phyloP scores from a whole-genome alignment of 2,888 invertebrate species.

The Amphipyra berbera region DNA sequence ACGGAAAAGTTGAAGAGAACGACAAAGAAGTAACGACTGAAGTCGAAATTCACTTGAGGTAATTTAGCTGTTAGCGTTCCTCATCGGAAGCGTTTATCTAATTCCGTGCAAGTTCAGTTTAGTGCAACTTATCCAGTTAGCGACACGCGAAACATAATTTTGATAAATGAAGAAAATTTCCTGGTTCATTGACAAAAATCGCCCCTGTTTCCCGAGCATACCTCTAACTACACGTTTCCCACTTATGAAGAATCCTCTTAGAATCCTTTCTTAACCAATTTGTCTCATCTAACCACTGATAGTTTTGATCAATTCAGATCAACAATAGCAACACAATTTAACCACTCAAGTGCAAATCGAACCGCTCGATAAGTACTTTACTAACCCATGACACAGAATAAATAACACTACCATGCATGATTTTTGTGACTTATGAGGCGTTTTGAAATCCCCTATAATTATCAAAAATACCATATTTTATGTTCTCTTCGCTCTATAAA shows the following conservation, averaged over 20 bases:
- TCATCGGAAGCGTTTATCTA: conserved; percentile 57
- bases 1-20: conserved; percentile 69
- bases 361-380: conserved; percentile 6
- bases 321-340: conserved; percentile 19
- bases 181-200: conserved; percentile 21
- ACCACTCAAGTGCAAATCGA: conserved; percentile 32
- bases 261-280: conserved; percentile 52
- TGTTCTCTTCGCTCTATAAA: too few relatives aligned
- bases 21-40: conserved; percentile 67
- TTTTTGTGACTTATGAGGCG: conserved; percentile 2
- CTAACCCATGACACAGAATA: background rate
- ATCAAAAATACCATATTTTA: background rate
- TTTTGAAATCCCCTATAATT: background rate
- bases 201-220: conserved; percentile 29
- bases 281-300: conserved; percentile 27
- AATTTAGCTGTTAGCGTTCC: conserved; percentile 56
- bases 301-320: conserved; percentile 28
- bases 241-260: conserved; percentile 28
- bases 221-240: conserved; percentile 47
- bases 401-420: background rate
- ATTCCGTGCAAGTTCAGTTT: conserved; percentile 62
- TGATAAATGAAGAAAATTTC: conserved; percentile 69
- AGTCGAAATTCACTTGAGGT: conserved; percentile 76
- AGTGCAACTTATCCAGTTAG: conserved; percentile 75
- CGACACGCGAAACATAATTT: conserved; percentile 64